Evolutionary conservation across 2,113 vertebrate species (phyloP).

Genomic region (Eulemur macaco): DNA sequence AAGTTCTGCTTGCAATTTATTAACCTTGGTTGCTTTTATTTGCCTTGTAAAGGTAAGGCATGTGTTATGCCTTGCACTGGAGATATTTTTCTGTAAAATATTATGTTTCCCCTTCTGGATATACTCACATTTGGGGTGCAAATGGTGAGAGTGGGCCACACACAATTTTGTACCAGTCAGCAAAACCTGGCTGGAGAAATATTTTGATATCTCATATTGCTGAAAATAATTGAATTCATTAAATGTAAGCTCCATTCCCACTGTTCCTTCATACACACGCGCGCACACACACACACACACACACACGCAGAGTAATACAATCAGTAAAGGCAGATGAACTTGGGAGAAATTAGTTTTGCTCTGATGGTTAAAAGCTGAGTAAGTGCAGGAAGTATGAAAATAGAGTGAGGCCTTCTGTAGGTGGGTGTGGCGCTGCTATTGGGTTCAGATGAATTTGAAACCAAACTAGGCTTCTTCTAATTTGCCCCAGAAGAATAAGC

Average conservation of each 20-base stretch:
- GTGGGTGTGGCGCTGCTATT: not conserved
- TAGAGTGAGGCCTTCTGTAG: not conserved
- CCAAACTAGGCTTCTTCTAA: not conserved
- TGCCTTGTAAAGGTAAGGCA: not conserved
- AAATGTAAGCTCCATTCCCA: not conserved
- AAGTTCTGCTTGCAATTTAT: constrained; percentile 15
- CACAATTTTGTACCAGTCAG: not conserved
- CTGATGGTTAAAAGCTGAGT: not conserved
- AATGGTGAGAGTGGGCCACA: not conserved
- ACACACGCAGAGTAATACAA: not conserved
- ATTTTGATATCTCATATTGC: constrained; percentile 46
- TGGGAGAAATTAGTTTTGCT: not conserved
- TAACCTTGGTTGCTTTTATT: not conserved
- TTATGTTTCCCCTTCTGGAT: not conserved
- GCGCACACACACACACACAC: fast-evolving
- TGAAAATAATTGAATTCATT: constrained; percentile 41
- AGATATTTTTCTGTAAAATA: not conserved
- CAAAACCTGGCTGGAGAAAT: constrained; percentile 10
- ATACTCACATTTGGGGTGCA: not conserved
- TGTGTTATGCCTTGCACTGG: not conserved
- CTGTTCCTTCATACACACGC: not conserved
- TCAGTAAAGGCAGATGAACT: not conserved
- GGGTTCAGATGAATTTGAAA: not conserved
- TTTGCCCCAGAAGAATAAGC: not conserved
- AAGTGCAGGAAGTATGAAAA: not conserved